Conservation (phyloP, 2,888 invertebrate species). For the Eupithecia dodoneata region DNA sequence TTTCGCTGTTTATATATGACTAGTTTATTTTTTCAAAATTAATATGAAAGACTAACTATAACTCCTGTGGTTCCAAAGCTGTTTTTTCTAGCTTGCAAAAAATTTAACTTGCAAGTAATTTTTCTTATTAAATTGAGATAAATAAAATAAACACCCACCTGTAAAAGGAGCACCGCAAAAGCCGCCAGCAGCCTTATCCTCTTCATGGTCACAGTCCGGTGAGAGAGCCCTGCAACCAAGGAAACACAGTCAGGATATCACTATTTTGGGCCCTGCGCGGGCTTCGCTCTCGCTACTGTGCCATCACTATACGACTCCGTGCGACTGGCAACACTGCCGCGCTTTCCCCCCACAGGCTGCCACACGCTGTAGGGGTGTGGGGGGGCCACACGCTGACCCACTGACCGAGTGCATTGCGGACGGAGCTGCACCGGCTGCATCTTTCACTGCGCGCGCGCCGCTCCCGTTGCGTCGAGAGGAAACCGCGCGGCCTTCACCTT, state of each 20-base stretch:
- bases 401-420: conserved; percentile 76
- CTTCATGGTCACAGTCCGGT: conserved; percentile 79
- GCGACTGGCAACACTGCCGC: conserved; percentile 48
- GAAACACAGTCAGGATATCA: conserved; percentile 71
- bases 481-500: conserved; percentile 77
- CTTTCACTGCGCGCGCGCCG: conserved; percentile 64
- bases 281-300: conserved; percentile 60
- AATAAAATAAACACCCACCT: conserved; percentile 62
- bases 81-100: background rate
- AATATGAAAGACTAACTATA: background rate
- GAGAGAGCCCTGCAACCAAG: conserved; percentile 78
- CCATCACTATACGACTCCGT: conserved; percentile 44
- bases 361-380: background rate
- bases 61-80: background rate
- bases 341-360: conserved; percentile 36
- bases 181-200: conserved; percentile 79
- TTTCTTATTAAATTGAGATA: background rate
- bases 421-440: conserved; percentile 78
- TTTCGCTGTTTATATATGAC: background rate
- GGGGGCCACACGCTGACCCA: conserved; percentile 66
- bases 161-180: conserved; percentile 77
- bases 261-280: conserved; percentile 60
- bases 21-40: background rate
- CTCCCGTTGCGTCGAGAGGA: conserved; percentile 75
- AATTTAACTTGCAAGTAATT: background rate